phyloP scores from a whole-genome alignment of 2,797 vertebrate species.

The Acanthiza pusilla region DNA sequence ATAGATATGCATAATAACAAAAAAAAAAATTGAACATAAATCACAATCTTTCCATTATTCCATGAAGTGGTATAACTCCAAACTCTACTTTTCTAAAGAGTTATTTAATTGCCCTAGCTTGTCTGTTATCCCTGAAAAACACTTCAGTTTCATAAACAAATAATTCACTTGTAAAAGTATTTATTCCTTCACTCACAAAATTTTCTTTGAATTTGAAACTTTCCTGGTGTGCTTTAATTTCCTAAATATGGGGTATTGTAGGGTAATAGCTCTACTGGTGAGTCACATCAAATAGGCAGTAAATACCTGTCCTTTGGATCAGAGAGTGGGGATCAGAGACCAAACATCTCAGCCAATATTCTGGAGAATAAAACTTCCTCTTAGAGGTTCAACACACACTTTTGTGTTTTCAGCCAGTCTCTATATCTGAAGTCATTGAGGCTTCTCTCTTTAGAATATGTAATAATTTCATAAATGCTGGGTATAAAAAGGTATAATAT shows the following conservation, averaged over 20 bases:
- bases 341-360: background rate
- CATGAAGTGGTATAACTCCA: background rate
- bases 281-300: background rate
- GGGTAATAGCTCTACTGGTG: background rate
- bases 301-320: background rate
- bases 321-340: background rate
- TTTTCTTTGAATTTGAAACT: background rate
- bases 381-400: background rate
- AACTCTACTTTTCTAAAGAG: background rate
- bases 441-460: background rate
- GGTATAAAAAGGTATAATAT: background rate
- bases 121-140: background rate
- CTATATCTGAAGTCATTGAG: background rate
- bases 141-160: background rate
- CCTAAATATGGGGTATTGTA: background rate
- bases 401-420: background rate
- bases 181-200: background rate
- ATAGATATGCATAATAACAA: background rate
- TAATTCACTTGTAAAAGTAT: background rate
- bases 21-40: background rate
- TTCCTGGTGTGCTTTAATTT: background rate
- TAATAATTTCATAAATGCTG: background rate
- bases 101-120: background rate
- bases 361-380: background rate
- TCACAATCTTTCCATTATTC: background rate